phyloP scores from a whole-genome alignment of 2,113 vertebrate genomes.

The Rhinogobius similis region DNA sequence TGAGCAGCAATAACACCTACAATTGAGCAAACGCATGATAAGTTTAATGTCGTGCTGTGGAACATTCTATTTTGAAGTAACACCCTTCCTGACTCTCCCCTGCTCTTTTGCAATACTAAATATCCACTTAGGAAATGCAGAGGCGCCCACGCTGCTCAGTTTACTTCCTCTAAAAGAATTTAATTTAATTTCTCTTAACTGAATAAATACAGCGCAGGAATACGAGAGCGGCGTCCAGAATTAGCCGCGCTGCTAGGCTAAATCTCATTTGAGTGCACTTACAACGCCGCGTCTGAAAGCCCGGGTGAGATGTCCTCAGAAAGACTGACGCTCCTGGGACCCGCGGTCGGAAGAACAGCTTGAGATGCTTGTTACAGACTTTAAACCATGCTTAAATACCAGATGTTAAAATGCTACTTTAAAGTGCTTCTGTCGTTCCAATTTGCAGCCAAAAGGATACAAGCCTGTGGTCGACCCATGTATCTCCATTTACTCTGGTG shows the following conservation, averaged over 20 bases:
- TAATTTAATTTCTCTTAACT: slow-evolving; percentile 59
- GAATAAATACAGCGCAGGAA: slow-evolving; percentile 55
- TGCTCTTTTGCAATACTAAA: slow-evolving; percentile 59
- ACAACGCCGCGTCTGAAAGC: slow-evolving; percentile 63
- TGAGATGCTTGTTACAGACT: slow-evolving; percentile 53
- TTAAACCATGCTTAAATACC: slow-evolving; percentile 50
- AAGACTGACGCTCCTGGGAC: slow-evolving; percentile 39
- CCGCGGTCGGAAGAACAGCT: slow-evolving; percentile 45
- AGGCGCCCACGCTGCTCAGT: slow-evolving; percentile 56
- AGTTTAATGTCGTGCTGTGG: too few species aligned
- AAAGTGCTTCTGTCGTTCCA: slow-evolving; percentile 24
- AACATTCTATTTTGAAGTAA: not conserved
- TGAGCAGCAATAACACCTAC: too few species aligned
- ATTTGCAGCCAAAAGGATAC: slow-evolving; percentile 23
- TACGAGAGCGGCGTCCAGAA: slow-evolving; percentile 49
- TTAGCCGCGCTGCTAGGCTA: slow-evolving; percentile 38
- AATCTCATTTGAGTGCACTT: slow-evolving; percentile 69
- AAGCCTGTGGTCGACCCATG: slow-evolving; percentile 22
- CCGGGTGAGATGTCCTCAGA: slow-evolving; percentile 33
- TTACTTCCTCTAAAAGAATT: slow-evolving; percentile 62
- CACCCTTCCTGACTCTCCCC: not conserved
- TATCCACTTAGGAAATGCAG: slow-evolving; percentile 70
- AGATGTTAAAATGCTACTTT: slow-evolving; percentile 44
- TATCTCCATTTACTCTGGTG: slow-evolving; percentile 36
- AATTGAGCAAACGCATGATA: too few species aligned